Conservation (phyloP, 2,797 vertebrate genomes). For the Lepidocolaptes lacrymiger region DNA sequence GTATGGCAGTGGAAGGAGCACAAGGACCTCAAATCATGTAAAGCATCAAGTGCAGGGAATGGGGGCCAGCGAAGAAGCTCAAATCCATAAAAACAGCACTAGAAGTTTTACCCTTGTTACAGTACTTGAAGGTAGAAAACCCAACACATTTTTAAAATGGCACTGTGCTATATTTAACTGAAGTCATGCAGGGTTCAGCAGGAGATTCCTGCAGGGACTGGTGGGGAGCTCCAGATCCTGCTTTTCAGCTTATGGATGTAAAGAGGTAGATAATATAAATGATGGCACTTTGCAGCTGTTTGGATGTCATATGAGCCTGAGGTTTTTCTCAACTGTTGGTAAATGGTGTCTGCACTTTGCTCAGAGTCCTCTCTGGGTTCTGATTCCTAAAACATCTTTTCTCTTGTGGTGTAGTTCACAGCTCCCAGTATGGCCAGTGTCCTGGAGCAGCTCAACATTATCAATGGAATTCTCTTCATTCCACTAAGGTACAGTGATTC, state of each 20-base stretch:
- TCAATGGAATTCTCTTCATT: slow-evolving; percentile 99
- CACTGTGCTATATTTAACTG: fast-evolving
- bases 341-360: neutral
- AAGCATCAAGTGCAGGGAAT: neutral
- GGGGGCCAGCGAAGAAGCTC: neutral
- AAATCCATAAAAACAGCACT: neutral
- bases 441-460: slow-evolving; percentile 97
- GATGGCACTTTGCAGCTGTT: neutral
- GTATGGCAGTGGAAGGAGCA: neutral
- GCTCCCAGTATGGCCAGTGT: slow-evolving; percentile 98
- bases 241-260: neutral
- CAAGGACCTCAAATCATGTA: neutral
- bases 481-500: slow-evolving; percentile 89
- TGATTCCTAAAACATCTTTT: neutral
- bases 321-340: neutral
- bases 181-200: neutral
- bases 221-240: neutral
- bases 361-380: neutral
- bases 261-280: neutral
- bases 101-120: neutral
- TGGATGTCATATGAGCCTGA: fast-evolving
- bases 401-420: slow-evolving; percentile 83
- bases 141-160: neutral
- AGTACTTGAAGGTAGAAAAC: neutral
- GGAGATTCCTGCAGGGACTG: neutral